Conservation (phyloP, 2,888 invertebrate genomes). For the Heliconius ethilla region DNA sequence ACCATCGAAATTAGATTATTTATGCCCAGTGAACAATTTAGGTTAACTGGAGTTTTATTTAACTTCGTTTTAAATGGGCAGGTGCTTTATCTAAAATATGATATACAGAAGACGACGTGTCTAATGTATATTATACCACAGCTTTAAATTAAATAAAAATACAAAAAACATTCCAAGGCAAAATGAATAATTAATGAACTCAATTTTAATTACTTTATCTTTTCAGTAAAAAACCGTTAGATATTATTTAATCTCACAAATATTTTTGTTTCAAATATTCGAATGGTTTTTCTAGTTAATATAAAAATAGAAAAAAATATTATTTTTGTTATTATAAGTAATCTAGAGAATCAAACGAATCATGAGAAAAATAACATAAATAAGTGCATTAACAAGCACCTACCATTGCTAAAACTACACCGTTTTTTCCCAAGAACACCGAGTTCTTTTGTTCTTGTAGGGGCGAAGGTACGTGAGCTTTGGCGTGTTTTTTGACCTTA, state of each 20-base stretch:
- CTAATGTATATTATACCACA: not conserved
- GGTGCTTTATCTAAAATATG: slow-evolving; percentile 29
- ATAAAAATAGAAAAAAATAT: not conserved
- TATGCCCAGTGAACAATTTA: slow-evolving; percentile 44
- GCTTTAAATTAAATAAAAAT: not conserved
- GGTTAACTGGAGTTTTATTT: slow-evolving; percentile 25
- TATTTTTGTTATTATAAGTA: not conserved
- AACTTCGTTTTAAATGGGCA: slow-evolving; percentile 29
- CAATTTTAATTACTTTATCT: slow-evolving; percentile 9
- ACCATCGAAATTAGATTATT: slow-evolving; percentile 47
- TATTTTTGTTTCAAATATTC: not conserved
- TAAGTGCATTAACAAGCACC: slow-evolving; percentile 54
- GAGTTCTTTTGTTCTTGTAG: slow-evolving; percentile 63
- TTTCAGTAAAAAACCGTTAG: slow-evolving; percentile 15
- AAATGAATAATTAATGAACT: slow-evolving; percentile 11
- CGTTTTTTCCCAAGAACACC: slow-evolving; percentile 65
- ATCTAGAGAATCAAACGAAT: slow-evolving; percentile 1
- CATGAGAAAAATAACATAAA: slow-evolving; percentile 58
- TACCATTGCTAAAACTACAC: slow-evolving; percentile 47
- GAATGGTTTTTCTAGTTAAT: not conserved
- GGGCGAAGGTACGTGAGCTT: slow-evolving; percentile 67
- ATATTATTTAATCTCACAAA: not conserved
- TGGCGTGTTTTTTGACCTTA: slow-evolving; percentile 73
- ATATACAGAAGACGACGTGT: not conserved
- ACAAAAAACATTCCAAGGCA: not conserved